A percentile compares a stretch with the other conserved stretches of the same genome.
phyloP scores from a whole-genome alignment of 2,888 invertebrate species.

The Acronicta alni region DNA sequence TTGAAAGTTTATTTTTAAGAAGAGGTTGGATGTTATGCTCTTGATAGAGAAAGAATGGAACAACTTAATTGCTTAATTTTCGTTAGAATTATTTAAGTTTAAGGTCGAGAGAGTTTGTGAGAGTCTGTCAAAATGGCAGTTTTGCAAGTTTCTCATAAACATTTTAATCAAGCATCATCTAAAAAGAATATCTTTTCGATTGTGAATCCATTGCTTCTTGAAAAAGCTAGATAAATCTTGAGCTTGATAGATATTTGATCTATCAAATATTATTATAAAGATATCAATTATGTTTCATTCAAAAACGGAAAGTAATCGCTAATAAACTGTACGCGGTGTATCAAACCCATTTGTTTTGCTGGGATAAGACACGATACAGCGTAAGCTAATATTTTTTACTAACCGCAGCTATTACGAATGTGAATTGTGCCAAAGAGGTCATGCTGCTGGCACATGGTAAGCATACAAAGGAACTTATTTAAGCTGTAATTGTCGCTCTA shows the following conservation, averaged over 20 bases:
- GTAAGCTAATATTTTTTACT: conserved; percentile 11
- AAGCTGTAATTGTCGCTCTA: conserved; percentile 15
- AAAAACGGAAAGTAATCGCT: conserved; percentile 35
- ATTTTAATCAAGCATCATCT: too few relatives aligned
- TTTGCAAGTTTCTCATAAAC: too few relatives aligned
- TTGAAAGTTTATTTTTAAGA: neutral
- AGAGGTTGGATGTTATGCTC: too few relatives aligned
- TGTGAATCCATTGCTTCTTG: neutral
- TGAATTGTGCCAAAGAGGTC: conserved; percentile 35
- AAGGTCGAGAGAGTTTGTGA: too few relatives aligned
- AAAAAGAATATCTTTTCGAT: neutral
- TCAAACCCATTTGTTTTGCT: conserved; percentile 53
- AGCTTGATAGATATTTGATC: conserved; percentile 13
- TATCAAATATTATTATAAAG: conserved; percentile 7
- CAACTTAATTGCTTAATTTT: too few relatives aligned
- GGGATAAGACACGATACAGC: conserved; percentile 17
- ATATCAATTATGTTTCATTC: conserved; percentile 11
- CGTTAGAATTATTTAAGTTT: too few relatives aligned
- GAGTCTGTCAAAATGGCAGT: too few relatives aligned
- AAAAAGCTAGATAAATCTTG: too few relatives aligned
- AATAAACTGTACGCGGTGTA: conserved; percentile 45
- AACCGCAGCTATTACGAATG: conserved; percentile 12
- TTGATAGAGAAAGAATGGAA: too few relatives aligned
- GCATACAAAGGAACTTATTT: conserved; percentile 11
- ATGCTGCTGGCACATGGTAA: conserved; percentile 29